Conservation (phyloP, 2,797 vertebrate species). For the Hyperoplus lanceolatus region DNA sequence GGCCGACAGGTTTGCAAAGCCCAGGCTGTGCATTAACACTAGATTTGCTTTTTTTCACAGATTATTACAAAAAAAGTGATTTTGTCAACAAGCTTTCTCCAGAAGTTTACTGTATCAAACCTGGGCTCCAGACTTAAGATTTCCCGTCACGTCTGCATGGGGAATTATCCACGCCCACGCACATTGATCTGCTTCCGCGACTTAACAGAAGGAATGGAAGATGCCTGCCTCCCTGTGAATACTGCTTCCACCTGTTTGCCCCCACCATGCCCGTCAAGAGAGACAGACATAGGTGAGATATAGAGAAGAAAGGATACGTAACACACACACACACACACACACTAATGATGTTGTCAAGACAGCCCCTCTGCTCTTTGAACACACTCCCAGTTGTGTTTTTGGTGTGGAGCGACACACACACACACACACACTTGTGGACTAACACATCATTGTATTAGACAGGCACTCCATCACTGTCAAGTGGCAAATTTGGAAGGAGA, state of each 20-base stretch:
- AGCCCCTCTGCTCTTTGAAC: conserved; percentile 76
- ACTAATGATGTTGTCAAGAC: conserved; percentile 84
- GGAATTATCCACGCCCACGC: conserved; percentile 47
- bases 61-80: too few relatives aligned
- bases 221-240: conserved; percentile 58
- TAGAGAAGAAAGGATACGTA: conserved; percentile 61
- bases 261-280: conserved; percentile 52
- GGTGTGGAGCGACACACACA: conserved; percentile 7
- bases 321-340: conserved; percentile 72
- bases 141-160: conserved; percentile 45
- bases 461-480: conserved; percentile 84
- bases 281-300: conserved; percentile 54
- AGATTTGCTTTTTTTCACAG: too few relatives aligned
- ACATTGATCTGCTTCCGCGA: conserved; percentile 70
- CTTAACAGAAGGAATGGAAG: conserved; percentile 45
- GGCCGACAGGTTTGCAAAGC: too few relatives aligned
- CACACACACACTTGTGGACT: conserved; percentile 48
- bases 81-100: too few relatives aligned
- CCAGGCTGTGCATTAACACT: too few relatives aligned
- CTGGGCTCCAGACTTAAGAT: conserved; percentile 25
- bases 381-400: conserved; percentile 72
- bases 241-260: conserved; percentile 70
- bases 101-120: conserved; percentile 30
- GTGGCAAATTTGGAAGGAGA: conserved; percentile 80
- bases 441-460: conserved; percentile 75